These are phyloP conservation scores for Punctoribates punctum DNA, from an alignment of 2,888 invertebrate genomes.

Conservation along the genomic window DNA sequence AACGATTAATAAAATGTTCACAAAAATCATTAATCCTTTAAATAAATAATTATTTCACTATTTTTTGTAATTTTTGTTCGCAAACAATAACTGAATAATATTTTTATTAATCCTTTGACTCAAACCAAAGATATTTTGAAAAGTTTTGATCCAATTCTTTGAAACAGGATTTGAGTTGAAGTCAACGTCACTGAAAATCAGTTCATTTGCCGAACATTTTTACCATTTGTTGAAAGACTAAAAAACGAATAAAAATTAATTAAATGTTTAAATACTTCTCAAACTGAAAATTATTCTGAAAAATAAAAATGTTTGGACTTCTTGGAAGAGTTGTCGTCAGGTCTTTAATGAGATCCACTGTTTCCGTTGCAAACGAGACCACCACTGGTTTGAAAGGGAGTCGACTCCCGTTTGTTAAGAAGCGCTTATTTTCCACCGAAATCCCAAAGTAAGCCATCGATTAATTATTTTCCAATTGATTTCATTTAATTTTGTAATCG, in stretches of 20 bases:
- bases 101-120: not conserved
- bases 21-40: no score
- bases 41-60: no score
- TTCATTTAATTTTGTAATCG: not conserved
- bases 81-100: not conserved
- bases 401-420: not conserved
- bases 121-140: not conserved
- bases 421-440: conserved; percentile 10
- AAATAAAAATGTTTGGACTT: conserved; percentile 25
- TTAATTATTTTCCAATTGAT: not conserved
- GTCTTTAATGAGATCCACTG: not conserved
- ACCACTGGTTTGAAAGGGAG: not conserved
- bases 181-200: conserved; percentile 31
- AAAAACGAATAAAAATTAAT: not conserved
- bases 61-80: no score
- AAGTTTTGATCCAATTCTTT: conserved; percentile 19
- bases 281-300: not conserved
- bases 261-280: not conserved
- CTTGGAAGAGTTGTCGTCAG: not conserved
- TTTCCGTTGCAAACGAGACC: not conserved
- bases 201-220: not conserved
- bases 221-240: not conserved
- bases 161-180: conserved; percentile 33
- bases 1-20: no score
- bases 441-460: not conserved